Percentiles rank a stretch among this genome's conserved stretches.
Conservation (phyloP, 2,888 invertebrate species). For the Dryobotodes eremita region DNA sequence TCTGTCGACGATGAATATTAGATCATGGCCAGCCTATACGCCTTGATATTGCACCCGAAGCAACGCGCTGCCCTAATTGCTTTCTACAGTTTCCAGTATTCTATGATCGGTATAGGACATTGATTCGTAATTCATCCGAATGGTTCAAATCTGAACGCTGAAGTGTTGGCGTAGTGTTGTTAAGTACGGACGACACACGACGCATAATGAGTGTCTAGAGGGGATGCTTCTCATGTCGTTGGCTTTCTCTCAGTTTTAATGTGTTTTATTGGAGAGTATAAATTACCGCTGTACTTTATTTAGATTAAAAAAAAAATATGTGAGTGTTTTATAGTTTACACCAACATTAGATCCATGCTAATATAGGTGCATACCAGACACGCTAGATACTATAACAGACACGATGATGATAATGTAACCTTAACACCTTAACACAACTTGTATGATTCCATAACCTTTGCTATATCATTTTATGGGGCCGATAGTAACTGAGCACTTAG, state of each 20-base stretch:
- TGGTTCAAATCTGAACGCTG: conserved; percentile 67
- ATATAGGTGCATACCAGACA: not conserved
- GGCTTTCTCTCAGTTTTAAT: conserved; percentile 41
- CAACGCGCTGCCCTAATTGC: conserved; percentile 80
- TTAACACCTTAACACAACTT: no score
- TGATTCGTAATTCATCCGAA: conserved; percentile 31
- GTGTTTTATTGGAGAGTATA: conserved; percentile 34
- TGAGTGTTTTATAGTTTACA: not conserved
- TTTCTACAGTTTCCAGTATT: conserved; percentile 58
- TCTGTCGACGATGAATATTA: conserved; percentile 88
- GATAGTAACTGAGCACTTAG: not conserved
- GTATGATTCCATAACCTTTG: not conserved
- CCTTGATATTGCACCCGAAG: conserved; percentile 78
- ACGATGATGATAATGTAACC: no score
- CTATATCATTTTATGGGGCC: not conserved
- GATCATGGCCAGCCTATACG: conserved; percentile 83
- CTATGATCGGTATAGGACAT: conserved; percentile 31
- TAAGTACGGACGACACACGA: conserved; percentile 73
- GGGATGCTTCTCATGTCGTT: conserved; percentile 42
- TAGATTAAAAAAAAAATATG: not conserved
- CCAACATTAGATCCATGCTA: not conserved
- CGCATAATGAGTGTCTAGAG: conserved; percentile 73
- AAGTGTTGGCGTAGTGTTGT: conserved; percentile 70
- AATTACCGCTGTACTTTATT: not conserved
- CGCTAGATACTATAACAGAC: not conserved